Evolutionary conservation across 2,113 vertebrate genomes (phyloP).

Genomic region (zebrafish (Danio rerio)): GRCz12tu NC_133181.1:40028501-40029000

Average conservation of each 20-base stretch:
- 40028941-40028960: not conserved
- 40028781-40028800: slow-evolving; percentile 12
- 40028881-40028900: not conserved
- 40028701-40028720: slow-evolving; percentile 31
- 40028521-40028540: not conserved
- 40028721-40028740: slow-evolving; percentile 12
- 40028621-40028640: too few species aligned
- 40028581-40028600: not conserved
- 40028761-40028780: slow-evolving; percentile 13
- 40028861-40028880: not conserved
- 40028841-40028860: slow-evolving; percentile 20
- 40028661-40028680: slow-evolving; percentile 8
- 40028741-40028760: not conserved
- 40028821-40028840: slow-evolving; percentile 1
- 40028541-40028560: not conserved
- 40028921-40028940: too few species aligned
- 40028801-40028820: not conserved
- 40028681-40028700: not conserved
- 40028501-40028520: not conserved
- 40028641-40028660: not conserved
- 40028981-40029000: too few species aligned
- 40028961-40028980: too few species aligned
- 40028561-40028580: not conserved
- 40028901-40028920: not conserved
- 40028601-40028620: too few species aligned